phyloP scores from a whole-genome alignment of 1,140 invertebrate species.

The Andrena cerasifolii region DNA sequence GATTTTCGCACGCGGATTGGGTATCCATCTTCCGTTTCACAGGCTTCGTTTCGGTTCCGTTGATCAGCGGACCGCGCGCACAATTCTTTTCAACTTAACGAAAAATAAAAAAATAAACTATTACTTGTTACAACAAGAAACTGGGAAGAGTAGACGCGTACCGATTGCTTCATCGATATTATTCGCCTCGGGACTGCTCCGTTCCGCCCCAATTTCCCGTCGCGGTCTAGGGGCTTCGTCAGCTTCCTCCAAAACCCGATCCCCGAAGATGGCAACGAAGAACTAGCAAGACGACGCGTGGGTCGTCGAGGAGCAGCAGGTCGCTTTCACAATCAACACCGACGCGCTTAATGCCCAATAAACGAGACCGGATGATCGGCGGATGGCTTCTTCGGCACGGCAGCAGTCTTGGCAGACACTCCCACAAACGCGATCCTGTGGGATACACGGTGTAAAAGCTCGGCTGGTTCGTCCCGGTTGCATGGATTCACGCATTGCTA shows the following conservation, averaged over 20 bases:
- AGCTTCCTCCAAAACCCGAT: conserved; percentile 1
- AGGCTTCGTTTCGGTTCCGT: not conserved
- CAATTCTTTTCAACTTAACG: too few species aligned
- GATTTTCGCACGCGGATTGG: conserved; percentile 29
- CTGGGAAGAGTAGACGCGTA: too few species aligned
- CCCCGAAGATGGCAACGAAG: not conserved
- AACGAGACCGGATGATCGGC: conserved; percentile 37
- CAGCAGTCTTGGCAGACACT: not conserved
- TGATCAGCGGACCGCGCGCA: not conserved
- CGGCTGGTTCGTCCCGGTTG: conserved; percentile 47
- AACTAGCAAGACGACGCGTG: not conserved
- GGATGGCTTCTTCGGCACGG: conserved; percentile 31
- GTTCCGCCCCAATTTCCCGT: not conserved
- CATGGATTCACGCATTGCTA: conserved; percentile 34
- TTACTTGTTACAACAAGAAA: too few species aligned
- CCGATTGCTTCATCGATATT: too few species aligned
- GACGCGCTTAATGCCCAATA: conserved; percentile 36
- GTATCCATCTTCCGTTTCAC: not conserved
- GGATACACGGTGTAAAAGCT: conserved; percentile 21
- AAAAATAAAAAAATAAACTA: too few species aligned
- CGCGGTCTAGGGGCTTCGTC: not conserved
- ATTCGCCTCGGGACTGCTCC: not conserved
- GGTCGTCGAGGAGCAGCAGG: not conserved
- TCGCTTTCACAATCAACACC: conserved; percentile 16
- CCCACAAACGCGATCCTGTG: conserved; percentile 5